Base-by-base conservation (phyloP, 2,888 invertebrate genomes). In the Caenorhabditis uteleia region DNA sequence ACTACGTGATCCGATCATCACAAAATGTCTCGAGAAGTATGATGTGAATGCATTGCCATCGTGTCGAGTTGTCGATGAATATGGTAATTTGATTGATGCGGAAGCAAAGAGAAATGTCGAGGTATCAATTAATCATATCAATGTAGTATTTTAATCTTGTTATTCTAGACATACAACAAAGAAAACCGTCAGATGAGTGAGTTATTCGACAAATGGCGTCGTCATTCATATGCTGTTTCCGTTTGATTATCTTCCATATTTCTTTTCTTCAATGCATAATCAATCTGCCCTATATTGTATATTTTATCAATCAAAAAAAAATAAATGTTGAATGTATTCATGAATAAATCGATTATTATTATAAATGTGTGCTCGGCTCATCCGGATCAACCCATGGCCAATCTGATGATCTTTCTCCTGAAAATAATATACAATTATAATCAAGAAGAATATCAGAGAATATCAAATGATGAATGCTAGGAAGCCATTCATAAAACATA, bases 341-440 rank as follows among this genome's bases (percentile, higher is more conserved):
- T 4, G 18, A 7, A 45, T 20, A 29, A n/a, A 29, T 31, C 20
- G 21, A 36, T n/a, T n/a, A n/a, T n/a, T n/a, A n/a, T 73, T 54
- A 78, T 21, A 78, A 61, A 67, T 76, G 75, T 23, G 78, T 78
- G 51, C 74, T 76, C 18, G 73, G 75, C 59, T 76, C 69, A 61
- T 72, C 74, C 26, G 78, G 77, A 61, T 77, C 76, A 38, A 72
- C 65, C 76, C 77, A 77, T 25, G 76, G 77, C 74, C 77, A 76
- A 31, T 71, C 75, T 26, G 48, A 57, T 5, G 42, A 26, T 43
- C 25, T 40, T 40, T 23, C 40, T 12, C 4, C 57, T 58, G 57
- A 58, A 58, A 49, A 48, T n/a, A 29, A 14, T n/a, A n/a, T n/a
- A n/a, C n/a, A n/a, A n/a, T n/a, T n/a, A n/a, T n/a, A n/a, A n/a